These are phyloP conservation scores for Psilopsiagon aymara DNA, from an alignment of 2,113 vertebrate species.

Conservation along the genomic window DNA sequence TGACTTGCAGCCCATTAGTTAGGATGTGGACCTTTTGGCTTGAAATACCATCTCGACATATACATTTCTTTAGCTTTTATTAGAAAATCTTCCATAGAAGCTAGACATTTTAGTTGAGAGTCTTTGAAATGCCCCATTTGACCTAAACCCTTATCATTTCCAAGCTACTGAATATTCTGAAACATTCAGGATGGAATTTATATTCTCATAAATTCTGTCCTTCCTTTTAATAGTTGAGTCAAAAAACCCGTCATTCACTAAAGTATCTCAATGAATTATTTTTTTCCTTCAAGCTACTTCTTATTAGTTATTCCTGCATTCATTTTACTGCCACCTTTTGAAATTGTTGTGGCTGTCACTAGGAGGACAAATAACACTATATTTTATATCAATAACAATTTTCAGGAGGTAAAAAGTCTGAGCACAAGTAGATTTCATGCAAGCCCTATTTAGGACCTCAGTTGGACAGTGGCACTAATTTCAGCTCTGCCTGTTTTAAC, in stretches of 20 bases:
- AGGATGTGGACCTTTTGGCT: background rate
- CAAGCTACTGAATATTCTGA: background rate
- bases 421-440: background rate
- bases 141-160: background rate
- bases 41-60: background rate
- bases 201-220: background rate
- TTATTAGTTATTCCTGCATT: background rate
- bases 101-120: background rate
- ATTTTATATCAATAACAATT: background rate
- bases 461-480: background rate
- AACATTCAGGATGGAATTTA: background rate
- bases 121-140: background rate
- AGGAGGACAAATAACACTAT: background rate
- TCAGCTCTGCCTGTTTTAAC: background rate
- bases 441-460: background rate
- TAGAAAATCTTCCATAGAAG: background rate
- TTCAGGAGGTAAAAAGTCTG: background rate
- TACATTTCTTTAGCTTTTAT: background rate
- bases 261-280: background rate
- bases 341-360: background rate
- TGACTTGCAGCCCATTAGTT: background rate
- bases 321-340: background rate
- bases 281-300: background rate
- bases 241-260: background rate
- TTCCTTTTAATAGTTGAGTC: background rate